Evolutionary conservation across 1,140 invertebrate genomes (phyloP).

Genomic region (Zaprionus africanus): DNA sequence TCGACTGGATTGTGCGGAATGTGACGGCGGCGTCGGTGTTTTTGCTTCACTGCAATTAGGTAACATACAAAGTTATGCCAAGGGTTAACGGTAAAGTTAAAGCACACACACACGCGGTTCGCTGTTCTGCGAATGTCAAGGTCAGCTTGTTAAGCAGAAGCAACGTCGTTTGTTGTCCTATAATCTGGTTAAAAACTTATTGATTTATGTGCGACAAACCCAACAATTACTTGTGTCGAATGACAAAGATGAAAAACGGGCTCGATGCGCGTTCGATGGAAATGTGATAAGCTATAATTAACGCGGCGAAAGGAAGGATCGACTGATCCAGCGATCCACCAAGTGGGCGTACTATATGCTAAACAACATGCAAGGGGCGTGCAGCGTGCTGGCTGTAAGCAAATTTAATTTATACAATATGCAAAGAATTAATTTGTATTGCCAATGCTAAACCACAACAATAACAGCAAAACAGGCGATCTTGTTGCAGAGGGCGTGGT

Average conservation of each 20-base stretch:
- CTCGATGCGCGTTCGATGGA: slow-evolving; percentile 76
- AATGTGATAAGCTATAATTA: slow-evolving; percentile 84
- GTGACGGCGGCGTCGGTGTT: slow-evolving; percentile 17
- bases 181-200: slow-evolving; percentile 11
- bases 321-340: not conserved
- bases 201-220: slow-evolving; percentile 63
- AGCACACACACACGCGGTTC: not conserved
- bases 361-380: slow-evolving; percentile 83
- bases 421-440: slow-evolving; percentile 82
- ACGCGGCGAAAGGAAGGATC: slow-evolving; percentile 64
- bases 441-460: slow-evolving; percentile 10
- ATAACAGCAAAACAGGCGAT: not conserved
- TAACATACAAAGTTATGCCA: slow-evolving; percentile 43
- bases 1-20: slow-evolving; percentile 46
- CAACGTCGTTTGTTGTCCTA: not conserved
- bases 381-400: slow-evolving; percentile 70
- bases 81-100: slow-evolving; percentile 47
- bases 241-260: slow-evolving; percentile 82
- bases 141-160: slow-evolving; percentile 31
- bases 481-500: slow-evolving; percentile 46
- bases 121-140: slow-evolving; percentile 40
- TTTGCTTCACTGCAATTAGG: slow-evolving; percentile 62
- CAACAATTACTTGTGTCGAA: slow-evolving; percentile 50
- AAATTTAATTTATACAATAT: slow-evolving; percentile 84
- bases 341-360: slow-evolving; percentile 77